Percentiles rank a stretch among this genome's conserved stretches.
Conservation (phyloP, 30 jellyfish, hydroid and myxozoan genomes). For the Morbakka virulenta region DNA sequence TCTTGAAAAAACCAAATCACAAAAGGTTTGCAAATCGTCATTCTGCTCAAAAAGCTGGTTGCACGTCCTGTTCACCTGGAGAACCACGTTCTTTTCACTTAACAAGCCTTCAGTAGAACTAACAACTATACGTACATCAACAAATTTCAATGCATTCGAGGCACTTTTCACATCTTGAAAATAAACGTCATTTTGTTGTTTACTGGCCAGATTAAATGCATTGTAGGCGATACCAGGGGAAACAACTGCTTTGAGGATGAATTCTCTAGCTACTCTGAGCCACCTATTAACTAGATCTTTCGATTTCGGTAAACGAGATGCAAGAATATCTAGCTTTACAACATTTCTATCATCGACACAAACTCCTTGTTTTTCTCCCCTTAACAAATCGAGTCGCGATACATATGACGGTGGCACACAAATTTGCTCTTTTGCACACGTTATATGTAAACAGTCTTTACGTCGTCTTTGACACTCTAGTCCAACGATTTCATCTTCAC, state of each 20-base stretch:
- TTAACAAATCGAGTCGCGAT: neutral
- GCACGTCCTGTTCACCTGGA: too few relatives aligned
- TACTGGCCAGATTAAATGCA: slow-evolving; percentile 38
- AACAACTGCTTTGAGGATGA: slow-evolving; percentile 9
- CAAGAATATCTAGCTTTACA: neutral
- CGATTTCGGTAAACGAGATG: slow-evolving; percentile 23
- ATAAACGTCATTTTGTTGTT: too few relatives aligned
- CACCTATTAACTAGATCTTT: neutral
- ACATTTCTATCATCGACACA: slow-evolving; percentile 16
- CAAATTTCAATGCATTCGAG: too few relatives aligned
- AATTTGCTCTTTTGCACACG: slow-evolving; percentile 12
- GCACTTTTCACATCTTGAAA: too few relatives aligned
- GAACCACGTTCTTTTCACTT: too few relatives aligned
- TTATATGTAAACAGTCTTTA: neutral
- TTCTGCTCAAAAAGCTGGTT: too few relatives aligned
- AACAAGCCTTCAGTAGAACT: too few relatives aligned
- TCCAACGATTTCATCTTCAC: slow-evolving; percentile 13
- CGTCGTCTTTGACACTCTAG: slow-evolving; percentile 30
- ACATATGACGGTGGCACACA: slow-evolving; percentile 45
- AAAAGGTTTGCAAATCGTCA: too few relatives aligned
- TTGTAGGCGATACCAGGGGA: slow-evolving; percentile 25
- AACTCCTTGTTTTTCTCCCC: slow-evolving; percentile 10
- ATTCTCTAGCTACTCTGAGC: slow-evolving; percentile 10
- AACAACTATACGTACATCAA: too few relatives aligned
- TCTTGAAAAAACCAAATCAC: too few relatives aligned